Conservation (phyloP, 2,113 vertebrate genomes). For the Cnemophilus loriae region DNA sequence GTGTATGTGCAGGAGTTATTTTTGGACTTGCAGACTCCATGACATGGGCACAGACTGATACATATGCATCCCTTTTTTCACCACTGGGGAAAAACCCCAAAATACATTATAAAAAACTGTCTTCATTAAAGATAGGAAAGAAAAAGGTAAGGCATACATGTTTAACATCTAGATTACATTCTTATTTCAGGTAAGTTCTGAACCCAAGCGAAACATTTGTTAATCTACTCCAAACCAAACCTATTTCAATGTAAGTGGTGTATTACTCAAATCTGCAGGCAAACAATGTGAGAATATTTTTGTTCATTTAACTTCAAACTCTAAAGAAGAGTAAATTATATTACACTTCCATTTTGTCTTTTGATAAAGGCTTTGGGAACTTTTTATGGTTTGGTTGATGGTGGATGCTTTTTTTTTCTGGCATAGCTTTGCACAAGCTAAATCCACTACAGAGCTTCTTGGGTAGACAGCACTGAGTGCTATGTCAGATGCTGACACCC, state of each 20-base stretch:
- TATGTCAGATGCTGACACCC: neutral
- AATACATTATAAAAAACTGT: neutral
- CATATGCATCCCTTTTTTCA: neutral
- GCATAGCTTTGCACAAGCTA: neutral
- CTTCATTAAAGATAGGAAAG: neutral
- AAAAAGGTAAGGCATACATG: neutral
- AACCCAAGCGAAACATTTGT: neutral
- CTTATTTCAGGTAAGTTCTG: neutral
- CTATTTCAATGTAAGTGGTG: neutral
- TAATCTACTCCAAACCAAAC: neutral
- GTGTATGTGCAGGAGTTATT: neutral
- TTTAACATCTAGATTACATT: neutral
- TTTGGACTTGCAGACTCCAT: neutral
- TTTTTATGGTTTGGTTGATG: neutral
- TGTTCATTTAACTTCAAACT: neutral
- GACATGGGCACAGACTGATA: neutral
- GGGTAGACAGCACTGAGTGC: neutral
- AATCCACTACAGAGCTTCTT: neutral
- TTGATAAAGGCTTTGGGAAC: neutral
- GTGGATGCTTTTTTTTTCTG: neutral
- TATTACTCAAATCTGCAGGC: neutral
- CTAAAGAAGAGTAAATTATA: neutral
- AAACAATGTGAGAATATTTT: neutral
- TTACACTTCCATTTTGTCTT: neutral
- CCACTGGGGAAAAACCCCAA: neutral